These are phyloP conservation scores for Myathropa florea DNA, from an alignment of 2,888 invertebrate species.

Conservation along the genomic window DNA sequence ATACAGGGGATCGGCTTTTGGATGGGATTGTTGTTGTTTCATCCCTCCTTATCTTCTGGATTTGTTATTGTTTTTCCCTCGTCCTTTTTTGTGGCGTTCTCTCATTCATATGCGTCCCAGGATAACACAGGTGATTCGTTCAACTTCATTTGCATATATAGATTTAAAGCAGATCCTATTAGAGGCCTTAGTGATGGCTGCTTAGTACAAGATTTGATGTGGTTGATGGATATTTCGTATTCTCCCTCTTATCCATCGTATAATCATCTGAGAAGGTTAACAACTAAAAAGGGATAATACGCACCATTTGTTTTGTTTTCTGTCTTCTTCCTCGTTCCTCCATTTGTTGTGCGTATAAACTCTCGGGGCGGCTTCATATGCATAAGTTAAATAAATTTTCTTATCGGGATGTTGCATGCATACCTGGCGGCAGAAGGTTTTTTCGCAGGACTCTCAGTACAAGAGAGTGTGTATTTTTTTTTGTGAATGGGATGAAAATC, in stretches of 20 bases:
- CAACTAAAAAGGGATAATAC: slow-evolving; percentile 28
- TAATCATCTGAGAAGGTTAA: slow-evolving; percentile 43
- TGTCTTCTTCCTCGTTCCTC: background rate
- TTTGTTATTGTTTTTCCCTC: slow-evolving; percentile 47
- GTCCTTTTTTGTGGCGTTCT: background rate
- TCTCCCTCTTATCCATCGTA: slow-evolving; percentile 47
- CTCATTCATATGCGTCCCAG: slow-evolving; percentile 30
- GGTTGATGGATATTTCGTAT: slow-evolving; percentile 59
- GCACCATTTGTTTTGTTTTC: slow-evolving; percentile 58
- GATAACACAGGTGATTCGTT: slow-evolving; percentile 56
- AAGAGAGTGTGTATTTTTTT: slow-evolving; percentile 1
- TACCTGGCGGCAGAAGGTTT: slow-evolving; percentile 12
- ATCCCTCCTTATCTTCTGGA: slow-evolving; percentile 45
- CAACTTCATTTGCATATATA: slow-evolving; percentile 54
- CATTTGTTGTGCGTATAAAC: background rate
- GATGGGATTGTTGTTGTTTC: slow-evolving; percentile 29
- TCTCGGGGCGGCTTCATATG: slow-evolving; percentile 43
- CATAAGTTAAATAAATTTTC: slow-evolving; percentile 65
- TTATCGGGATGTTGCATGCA: slow-evolving; percentile 62
- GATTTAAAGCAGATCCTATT: slow-evolving; percentile 60
- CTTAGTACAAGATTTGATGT: slow-evolving; percentile 61
- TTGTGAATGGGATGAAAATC: slow-evolving; percentile 61
- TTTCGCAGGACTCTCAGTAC: slow-evolving; percentile 11
- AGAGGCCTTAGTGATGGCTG: slow-evolving; percentile 56
- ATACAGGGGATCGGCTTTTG: slow-evolving; percentile 43